Base-by-base conservation (phyloP, 2,113 vertebrate genomes). In the Oplegnathus fasciatus region DNA sequence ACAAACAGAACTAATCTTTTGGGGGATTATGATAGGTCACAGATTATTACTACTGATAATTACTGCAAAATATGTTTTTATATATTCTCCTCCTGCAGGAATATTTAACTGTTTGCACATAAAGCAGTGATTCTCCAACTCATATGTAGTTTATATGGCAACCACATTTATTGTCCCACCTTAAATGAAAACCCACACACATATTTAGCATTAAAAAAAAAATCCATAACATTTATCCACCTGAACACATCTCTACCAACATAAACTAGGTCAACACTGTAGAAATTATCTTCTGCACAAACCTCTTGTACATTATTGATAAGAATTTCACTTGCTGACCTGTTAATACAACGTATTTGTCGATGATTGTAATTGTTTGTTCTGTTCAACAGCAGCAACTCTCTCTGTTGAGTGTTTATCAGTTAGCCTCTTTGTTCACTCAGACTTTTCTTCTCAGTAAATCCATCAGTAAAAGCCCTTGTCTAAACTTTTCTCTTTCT, bases 401-500 rank as follows among this genome's bases (percentile, higher is more conserved):
- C 60, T 42, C 24, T 71, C 24, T 61, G 71, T 10, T 44, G 10
- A n/a, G 50, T 65, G 42, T 87, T 80, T 79, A 68, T 86, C 58
- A 46, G 77, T 66, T 79, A 55, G n/a, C 75, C 48, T 88, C 68
- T 71, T 42, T 20, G 44, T 57, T 61, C 86, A 6, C 67, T 30
- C n/a, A 32, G 70, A 82, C 67, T 75, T 80, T 67, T 26, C 69
- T 40, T 34, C 61, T 42, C 66, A 79, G 75, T 75, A 82, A 89
- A 89, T 75, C 78, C 54, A 84, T 78, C 82, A 78, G 40, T 80
- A 18, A 80, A 79, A 65, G 4, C 42, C 44, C 54, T 71, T 58
- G 77, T 81, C 77, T 70, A 72, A 87, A 90, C 72, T 60, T 89
- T 79, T 87, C 66, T 68, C 72, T 70, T 74, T 77, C 70, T 42